phyloP scores from a whole-genome alignment of 1,140 invertebrate species.

The Drosophila ficusphila region DNA sequence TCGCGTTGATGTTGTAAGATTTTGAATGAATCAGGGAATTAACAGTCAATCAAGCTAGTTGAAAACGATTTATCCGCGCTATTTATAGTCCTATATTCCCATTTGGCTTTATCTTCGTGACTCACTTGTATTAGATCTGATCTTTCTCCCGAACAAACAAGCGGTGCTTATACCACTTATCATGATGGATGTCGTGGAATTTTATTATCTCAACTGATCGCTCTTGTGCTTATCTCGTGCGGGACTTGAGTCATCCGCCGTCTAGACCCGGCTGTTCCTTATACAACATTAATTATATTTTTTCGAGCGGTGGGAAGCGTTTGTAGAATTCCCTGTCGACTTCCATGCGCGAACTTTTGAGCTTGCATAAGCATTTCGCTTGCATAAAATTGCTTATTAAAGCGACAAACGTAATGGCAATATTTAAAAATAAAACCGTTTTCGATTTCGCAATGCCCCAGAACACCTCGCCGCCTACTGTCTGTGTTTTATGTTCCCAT shows the following conservation, averaged over 20 bases:
- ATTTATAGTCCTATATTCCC: constrained; percentile 2
- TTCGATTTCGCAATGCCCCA: constrained; percentile 64
- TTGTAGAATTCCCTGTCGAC: constrained; percentile 15
- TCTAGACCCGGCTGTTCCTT: constrained; percentile 14
- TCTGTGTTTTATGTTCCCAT: constrained; percentile 64
- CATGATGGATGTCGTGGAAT: constrained; percentile 38
- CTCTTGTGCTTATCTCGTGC: constrained; percentile 22
- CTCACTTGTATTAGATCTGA: constrained; percentile 15
- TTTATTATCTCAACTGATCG: constrained; percentile 43
- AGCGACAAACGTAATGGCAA: constrained; percentile 74
- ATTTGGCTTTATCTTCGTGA: constrained; percentile 11
- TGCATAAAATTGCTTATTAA: constrained; percentile 74
- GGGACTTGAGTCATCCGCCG: constrained; percentile 20
- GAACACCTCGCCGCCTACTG: not conserved
- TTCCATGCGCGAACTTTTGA: constrained; percentile 39
- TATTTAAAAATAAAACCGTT: constrained; percentile 71
- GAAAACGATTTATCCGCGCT: constrained; percentile 17
- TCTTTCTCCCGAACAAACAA: constrained; percentile 11
- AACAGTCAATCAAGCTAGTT: constrained; percentile 19
- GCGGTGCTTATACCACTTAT: constrained; percentile 23
- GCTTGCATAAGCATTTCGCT: constrained; percentile 70
- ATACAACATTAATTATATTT: constrained; percentile 27
- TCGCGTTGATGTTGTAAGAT: constrained; percentile 18
- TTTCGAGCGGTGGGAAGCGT: constrained; percentile 5
- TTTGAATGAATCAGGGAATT: constrained; percentile 30